Base-by-base conservation (phyloP, 2,797 vertebrate genomes). In the Typhlichthys eigenmanni region DNA sequence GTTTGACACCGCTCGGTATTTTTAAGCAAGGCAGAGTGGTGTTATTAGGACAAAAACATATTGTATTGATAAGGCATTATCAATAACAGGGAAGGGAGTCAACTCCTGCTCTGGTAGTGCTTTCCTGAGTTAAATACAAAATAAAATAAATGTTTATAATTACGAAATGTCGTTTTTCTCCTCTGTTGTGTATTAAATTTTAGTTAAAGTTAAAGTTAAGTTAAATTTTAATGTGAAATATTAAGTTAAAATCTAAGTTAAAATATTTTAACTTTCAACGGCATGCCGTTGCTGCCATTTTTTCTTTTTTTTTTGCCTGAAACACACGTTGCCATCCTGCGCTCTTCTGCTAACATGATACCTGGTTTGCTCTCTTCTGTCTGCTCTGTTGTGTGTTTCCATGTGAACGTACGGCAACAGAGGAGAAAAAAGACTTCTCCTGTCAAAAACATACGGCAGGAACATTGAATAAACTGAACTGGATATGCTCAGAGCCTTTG, bases 101-200 rank as follows among this genome's bases (percentile, higher is more conserved):
- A 51, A 60, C 72, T 74, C 77, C 80, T 75, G 74, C 66, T 74
- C 72, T 47, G 58, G 64, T 68, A 63, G 72, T 71, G 78, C 80
- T 85, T 90, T 92, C 91, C 91, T 94, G 93, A 93, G 92, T 90
- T 84, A 81, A 85, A 89, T 86, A 92, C 74, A 88, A 89, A 87
- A 89, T 62, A 79, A 84, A 87, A 80, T 16, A 62, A 72, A 82
- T 50, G 74, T 79, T 66, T 71, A 75, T 57, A 68, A 71, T 76
- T 74, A 81, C 5, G 32, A 76, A 87, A 90, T 43, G 76, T 67
- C 64, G 61, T 56, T 51, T 55, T 63, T 48, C 60, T 64, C 61
- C 68, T 68, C 63, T 38, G 55, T 63, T 43, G 29, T 69, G 64
- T 68, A 64, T 29, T 29, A 1, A 4, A 4, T 29, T 29, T 29